Evolutionary conservation across 2,113 vertebrate species (phyloP).

Genomic region (Hystrix brachyura): DNA sequence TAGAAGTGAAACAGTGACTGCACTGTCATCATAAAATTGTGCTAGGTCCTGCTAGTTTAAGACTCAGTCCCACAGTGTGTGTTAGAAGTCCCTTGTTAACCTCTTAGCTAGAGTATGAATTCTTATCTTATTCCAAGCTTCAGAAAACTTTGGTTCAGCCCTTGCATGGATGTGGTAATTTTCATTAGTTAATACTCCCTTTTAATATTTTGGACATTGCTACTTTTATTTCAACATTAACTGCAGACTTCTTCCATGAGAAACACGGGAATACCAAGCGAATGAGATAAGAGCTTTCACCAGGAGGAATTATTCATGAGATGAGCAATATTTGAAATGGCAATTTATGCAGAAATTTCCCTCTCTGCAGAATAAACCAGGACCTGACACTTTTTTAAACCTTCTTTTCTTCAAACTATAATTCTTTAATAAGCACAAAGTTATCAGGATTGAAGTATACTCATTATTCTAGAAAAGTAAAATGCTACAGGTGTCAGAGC

Average conservation of each 20-base stretch:
- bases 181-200: conserved; percentile 63
- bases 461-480: conserved; percentile 38
- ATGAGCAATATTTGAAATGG: conserved; percentile 54
- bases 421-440: conserved; percentile 34
- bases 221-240: conserved; percentile 56
- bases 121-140: not conserved
- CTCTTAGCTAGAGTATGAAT: not conserved
- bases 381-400: conserved; percentile 22
- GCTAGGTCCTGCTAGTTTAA: not conserved
- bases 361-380: not conserved
- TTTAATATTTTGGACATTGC: conserved; percentile 28
- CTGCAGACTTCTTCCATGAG: not conserved
- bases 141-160: conserved; percentile 1
- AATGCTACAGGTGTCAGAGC: not conserved
- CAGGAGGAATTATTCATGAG: not conserved
- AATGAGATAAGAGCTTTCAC: not conserved
- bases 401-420: not conserved
- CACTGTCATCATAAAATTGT: not conserved
- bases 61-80: not conserved
- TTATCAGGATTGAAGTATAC: conserved; percentile 31
- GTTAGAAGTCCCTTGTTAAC: not conserved
- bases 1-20: conserved; percentile 19
- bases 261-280: not conserved
- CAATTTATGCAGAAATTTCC: conserved; percentile 19
- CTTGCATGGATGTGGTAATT: not conserved